Evolutionary conservation across 2,888 invertebrate species (phyloP).

Genomic region (Tachina fera): DNA sequence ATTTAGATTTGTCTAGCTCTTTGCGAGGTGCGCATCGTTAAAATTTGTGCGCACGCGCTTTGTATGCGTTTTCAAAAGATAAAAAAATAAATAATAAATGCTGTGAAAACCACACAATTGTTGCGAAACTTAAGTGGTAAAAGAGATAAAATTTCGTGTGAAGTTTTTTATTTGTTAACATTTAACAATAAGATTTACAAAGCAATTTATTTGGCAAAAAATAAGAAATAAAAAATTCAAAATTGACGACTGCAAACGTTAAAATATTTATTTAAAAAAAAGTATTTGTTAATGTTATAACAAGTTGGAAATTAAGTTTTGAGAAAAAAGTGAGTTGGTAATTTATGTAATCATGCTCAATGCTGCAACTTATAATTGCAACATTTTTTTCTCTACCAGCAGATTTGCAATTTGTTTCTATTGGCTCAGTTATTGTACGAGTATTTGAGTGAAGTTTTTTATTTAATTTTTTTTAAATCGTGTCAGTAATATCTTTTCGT

Average conservation of each 20-base stretch:
- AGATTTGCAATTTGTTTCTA: slow-evolving; percentile 3
- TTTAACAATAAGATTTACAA: slow-evolving; percentile 20
- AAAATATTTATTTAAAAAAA: slow-evolving; percentile 2
- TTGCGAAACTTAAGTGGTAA: slow-evolving; percentile 51
- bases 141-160: slow-evolving; percentile 30
- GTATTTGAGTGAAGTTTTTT: background rate
- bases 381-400: slow-evolving; percentile 2
- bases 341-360: slow-evolving; percentile 1
- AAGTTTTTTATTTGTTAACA: slow-evolving; percentile 19
- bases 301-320: slow-evolving; percentile 35
- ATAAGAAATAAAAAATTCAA: slow-evolving; percentile 4
- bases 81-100: slow-evolving; percentile 18
- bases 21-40: slow-evolving; percentile 70
- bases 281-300: slow-evolving; percentile 12
- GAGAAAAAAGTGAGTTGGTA: slow-evolving; percentile 40
- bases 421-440: background rate
- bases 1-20: slow-evolving; percentile 72
- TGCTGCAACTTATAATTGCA: slow-evolving; percentile 36
- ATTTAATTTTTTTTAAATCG: background rate
- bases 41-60: slow-evolving; percentile 67
- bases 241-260: background rate
- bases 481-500: background rate
- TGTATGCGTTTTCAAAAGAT: slow-evolving; percentile 58
- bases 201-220: background rate
- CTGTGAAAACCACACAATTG: slow-evolving; percentile 34